These are phyloP conservation scores for Indicator maculatus DNA, from an alignment of 2,113 vertebrate species.

Conservation along the genomic window DNA sequence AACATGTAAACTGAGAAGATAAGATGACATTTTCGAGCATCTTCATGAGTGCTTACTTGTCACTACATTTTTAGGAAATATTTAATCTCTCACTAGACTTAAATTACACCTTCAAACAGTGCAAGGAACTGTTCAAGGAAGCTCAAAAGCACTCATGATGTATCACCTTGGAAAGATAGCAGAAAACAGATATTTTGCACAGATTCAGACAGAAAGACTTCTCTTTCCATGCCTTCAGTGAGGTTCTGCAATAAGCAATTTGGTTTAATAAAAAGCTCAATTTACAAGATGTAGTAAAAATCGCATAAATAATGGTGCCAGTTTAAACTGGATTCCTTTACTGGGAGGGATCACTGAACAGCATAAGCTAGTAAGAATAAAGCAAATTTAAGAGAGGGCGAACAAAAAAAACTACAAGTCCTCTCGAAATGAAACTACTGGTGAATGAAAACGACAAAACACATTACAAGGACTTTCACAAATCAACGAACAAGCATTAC, in stretches of 20 bases:
- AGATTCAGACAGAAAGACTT: neutral
- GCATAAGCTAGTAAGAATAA: neutral
- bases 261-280: neutral
- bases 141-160: neutral
- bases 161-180: neutral
- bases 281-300: neutral
- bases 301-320: neutral
- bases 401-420: neutral
- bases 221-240: neutral
- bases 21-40: conserved; percentile 26
- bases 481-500: neutral
- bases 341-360: neutral
- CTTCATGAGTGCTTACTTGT: neutral
- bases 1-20: conserved; percentile 35
- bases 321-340: neutral
- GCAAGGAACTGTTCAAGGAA: neutral
- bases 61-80: neutral
- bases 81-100: neutral
- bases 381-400: neutral
- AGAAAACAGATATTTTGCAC: neutral
- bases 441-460: neutral
- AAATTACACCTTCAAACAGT: neutral
- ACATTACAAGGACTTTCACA: neutral
- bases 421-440: neutral
- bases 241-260: neutral